Conservation (phyloP, 2,113 vertebrate species). For the Otus sunia region DNA sequence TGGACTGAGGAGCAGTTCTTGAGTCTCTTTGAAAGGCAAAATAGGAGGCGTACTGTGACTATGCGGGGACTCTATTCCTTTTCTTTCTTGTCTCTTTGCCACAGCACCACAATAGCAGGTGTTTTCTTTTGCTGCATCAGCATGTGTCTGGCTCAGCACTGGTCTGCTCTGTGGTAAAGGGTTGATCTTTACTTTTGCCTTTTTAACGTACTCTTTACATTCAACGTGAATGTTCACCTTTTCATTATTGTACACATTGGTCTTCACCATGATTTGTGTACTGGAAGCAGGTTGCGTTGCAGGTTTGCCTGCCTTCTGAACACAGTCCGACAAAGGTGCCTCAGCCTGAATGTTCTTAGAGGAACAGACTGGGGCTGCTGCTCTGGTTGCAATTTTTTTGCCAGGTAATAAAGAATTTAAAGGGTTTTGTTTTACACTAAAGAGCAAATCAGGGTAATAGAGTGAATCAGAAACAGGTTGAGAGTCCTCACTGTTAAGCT, state of each 20-base stretch:
- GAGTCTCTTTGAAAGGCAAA: constrained; percentile 83
- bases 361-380: constrained; percentile 79
- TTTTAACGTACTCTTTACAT: constrained; percentile 91
- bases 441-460: constrained; percentile 86
- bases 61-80: constrained; percentile 72
- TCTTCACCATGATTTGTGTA: constrained; percentile 89
- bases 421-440: constrained; percentile 77
- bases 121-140: constrained; percentile 78
- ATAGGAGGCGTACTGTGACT: constrained; percentile 57
- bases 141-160: constrained; percentile 62
- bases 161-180: constrained; percentile 73
- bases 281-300: constrained; percentile 88
- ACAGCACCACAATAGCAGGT: constrained; percentile 78
- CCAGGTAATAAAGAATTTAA: constrained; percentile 76
- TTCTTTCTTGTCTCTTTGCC: constrained; percentile 79
- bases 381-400: constrained; percentile 83
- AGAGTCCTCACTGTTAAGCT: constrained; percentile 97
- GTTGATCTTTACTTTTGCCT: constrained; percentile 92
- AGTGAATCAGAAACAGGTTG: constrained; percentile 93
- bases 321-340: constrained; percentile 79
- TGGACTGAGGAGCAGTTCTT: constrained; percentile 75
- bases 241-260: constrained; percentile 76
- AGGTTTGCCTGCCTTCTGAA: constrained; percentile 88
- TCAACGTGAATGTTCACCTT: constrained; percentile 80
- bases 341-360: constrained; percentile 83